Evolutionary conservation across 2,888 invertebrate species (phyloP), one percentile per base, ranked within the genome.

Genomic region (Drosophila melanosoma): DNA sequence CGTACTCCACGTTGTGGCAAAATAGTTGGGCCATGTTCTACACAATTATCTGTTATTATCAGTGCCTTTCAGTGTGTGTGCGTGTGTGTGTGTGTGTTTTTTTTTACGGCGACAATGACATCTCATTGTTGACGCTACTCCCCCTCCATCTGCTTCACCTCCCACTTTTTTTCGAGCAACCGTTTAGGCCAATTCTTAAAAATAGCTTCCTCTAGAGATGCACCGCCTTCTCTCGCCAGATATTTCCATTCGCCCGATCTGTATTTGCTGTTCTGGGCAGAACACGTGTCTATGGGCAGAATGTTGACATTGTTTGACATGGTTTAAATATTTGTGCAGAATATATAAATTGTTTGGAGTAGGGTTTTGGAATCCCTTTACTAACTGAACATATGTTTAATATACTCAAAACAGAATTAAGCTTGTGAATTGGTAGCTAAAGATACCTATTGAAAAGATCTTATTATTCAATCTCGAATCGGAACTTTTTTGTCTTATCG

Each of bases 11-110:
- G 40, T 69, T 76, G 72, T 71, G 76, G 82, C 76, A 73, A 89
- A 89, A 87, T 87, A 87, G 87, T 82, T 87, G 87, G 80, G 78
- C 89, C 84, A 91, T 91, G 92, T 92, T 92, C 91, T 91, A 92
- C 92, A 92, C 92, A 92, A 92, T 92, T 92, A 91, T 92, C 91
- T 89, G 91, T 89, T 89, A 84, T 89, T 90, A 90, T 89, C 89
- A 86, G 86, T 69, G 73, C 76, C 76, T 74, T 83, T 82, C 81
- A 81, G 69, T 74, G 74, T 45, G 45, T 20, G 20, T 45, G 29
- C 29, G 29, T 29, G 29, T 29, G 29, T 29, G 26, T 26, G 40
- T 57, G 59, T 69, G 23, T 57, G 20, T 36, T 33, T 52, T 52
- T 52, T 65, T 72, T 74, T 20, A 38, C 64, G 53, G 72, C 80